These are phyloP conservation scores for Vidua chalybeata DNA, from an alignment of 2,113 vertebrate genomes.

Conservation along the genomic window DNA sequence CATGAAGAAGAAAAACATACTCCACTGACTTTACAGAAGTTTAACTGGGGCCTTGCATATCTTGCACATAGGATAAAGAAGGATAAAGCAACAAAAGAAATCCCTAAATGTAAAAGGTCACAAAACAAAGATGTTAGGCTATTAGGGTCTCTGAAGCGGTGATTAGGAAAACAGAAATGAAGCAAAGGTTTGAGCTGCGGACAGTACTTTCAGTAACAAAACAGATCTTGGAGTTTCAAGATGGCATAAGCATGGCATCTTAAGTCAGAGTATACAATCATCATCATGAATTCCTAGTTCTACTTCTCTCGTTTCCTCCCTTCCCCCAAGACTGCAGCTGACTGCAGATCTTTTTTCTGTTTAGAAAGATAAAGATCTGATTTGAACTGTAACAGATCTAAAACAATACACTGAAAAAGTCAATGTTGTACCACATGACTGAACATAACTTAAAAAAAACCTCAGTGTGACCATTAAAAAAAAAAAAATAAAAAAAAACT, in stretches of 20 bases:
- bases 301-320: neutral
- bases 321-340: neutral
- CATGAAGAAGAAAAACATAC: neutral
- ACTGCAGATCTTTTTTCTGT: neutral
- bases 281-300: neutral
- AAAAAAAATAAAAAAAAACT: neutral
- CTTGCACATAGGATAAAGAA: neutral
- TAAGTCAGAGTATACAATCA: neutral
- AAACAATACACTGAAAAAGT: neutral
- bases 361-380: neutral
- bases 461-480: neutral
- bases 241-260: fast-evolving
- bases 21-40: neutral
- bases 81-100: neutral
- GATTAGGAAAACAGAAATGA: neutral
- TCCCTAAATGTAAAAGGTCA: neutral
- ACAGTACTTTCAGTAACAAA: neutral
- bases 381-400: neutral
- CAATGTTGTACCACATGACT: neutral
- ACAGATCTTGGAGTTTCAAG: neutral
- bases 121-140: neutral
- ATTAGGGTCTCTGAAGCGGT: neutral
- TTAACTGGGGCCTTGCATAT: neutral
- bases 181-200: neutral
- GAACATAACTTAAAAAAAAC: neutral